Conservation (phyloP, 1,140 invertebrate species). For the Saccostrea cuccullata region DNA sequence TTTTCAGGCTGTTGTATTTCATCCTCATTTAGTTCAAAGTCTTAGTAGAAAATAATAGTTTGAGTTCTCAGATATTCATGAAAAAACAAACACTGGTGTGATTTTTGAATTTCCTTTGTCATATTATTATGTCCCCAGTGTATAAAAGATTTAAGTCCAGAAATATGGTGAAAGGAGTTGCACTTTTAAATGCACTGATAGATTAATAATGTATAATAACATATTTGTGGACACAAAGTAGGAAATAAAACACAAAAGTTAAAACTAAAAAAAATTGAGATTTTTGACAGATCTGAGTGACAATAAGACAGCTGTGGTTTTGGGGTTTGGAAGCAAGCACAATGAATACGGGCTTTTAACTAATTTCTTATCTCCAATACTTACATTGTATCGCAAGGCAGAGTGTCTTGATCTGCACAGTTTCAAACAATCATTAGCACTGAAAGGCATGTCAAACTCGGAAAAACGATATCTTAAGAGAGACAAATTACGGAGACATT, state of each 20-base stretch:
- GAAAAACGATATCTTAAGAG: constrained; percentile 33
- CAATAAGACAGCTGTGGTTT: constrained; percentile 13
- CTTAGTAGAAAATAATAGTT: not conserved
- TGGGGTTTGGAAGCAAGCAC: not conserved
- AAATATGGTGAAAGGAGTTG: not conserved
- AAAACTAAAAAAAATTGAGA: not conserved
- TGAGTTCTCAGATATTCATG: not conserved
- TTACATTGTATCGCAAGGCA: not conserved
- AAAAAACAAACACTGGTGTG: not conserved
- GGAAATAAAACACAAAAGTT: not conserved
- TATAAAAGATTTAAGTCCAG: not conserved
- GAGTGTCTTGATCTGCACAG: constrained; percentile 7
- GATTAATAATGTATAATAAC: not conserved
- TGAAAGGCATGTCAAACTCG: constrained; percentile 11
- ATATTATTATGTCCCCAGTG: not conserved
- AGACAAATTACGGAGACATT: constrained; percentile 11
- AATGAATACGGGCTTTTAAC: not conserved
- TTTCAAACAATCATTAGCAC: constrained; percentile 4
- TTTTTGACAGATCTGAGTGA: constrained; percentile 4
- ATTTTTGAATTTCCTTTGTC: not conserved
- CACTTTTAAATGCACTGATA: constrained; percentile 6
- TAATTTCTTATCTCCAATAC: constrained; percentile 10
- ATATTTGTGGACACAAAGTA: not conserved
- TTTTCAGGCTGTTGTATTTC: not conserved
- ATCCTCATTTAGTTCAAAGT: not conserved